A percentile compares a stretch with the other conserved stretches of the same genome.
Evolutionary conservation across 2,113 vertebrate species (phyloP).

Genomic region (Trachemys scripta): DNA sequence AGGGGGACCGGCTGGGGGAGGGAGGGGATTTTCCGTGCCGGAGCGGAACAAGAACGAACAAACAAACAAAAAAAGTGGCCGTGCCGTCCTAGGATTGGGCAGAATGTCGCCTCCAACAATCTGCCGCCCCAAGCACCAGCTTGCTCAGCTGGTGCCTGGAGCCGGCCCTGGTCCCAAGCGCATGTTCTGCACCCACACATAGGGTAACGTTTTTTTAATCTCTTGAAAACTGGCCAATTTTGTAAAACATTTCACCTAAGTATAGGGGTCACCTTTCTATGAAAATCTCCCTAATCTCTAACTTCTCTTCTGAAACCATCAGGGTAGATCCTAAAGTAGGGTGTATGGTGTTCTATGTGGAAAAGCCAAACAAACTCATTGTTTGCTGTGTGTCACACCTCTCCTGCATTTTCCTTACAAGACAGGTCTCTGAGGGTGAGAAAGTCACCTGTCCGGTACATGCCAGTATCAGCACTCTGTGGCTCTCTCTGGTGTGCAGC

Average conservation of each 20-base stretch:
- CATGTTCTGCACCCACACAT: neutral
- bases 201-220: neutral
- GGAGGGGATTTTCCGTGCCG: too few relatives aligned
- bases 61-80: too few relatives aligned
- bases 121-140: too few relatives aligned
- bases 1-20: too few relatives aligned
- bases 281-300: neutral
- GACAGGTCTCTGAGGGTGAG: rapidly evolving
- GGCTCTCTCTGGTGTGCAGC: neutral
- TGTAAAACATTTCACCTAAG: neutral
- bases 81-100: too few relatives aligned
- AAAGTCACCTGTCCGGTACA: neutral
- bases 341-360: neutral
- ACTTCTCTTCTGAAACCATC: neutral
- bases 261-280: neutral
- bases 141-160: too few relatives aligned
- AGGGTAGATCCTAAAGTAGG: neutral
- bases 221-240: neutral
- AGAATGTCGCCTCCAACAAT: too few relatives aligned
- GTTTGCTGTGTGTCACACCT: neutral
- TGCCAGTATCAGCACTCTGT: rapidly evolving
- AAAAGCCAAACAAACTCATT: neutral
- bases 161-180: neutral
- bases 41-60: too few relatives aligned
- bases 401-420: neutral